Conservation (phyloP, 2,888 invertebrate genomes). For the Malthinus seriepunctatus region DNA sequence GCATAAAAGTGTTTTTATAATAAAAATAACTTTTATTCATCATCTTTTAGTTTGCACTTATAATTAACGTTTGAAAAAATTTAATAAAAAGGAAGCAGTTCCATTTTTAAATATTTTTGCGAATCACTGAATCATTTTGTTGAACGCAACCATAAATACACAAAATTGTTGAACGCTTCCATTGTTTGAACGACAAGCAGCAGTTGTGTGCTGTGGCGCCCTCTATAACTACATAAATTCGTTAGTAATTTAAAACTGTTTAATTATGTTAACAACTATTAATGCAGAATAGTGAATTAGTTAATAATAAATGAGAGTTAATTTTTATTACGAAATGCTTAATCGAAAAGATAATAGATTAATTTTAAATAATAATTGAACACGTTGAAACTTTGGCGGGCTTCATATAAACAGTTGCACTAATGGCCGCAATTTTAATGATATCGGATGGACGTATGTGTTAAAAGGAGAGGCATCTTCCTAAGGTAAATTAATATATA, state of each 20-base stretch:
- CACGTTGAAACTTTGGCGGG: slow-evolving; percentile 42
- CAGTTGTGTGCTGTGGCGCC: slow-evolving; percentile 10
- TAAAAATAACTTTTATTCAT: too few species aligned
- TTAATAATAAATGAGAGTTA: not conserved
- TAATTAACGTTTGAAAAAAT: too few species aligned
- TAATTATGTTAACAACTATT: slow-evolving; percentile 10
- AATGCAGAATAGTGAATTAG: not conserved
- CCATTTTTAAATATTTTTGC: too few species aligned
- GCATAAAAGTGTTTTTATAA: too few species aligned
- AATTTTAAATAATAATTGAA: slow-evolving; percentile 12
- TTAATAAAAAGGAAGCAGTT: too few species aligned
- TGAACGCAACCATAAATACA: too few species aligned
- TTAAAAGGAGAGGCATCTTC: slow-evolving; percentile 41
- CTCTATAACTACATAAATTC: slow-evolving; percentile 26
- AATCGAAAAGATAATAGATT: slow-evolving; percentile 1
- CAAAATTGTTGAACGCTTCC: too few species aligned
- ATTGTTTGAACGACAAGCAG: not conserved
- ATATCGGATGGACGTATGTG: slow-evolving; percentile 45
- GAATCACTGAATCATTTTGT: too few species aligned
- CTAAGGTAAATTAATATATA: slow-evolving; percentile 33
- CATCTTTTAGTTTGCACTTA: too few species aligned
- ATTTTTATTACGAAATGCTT: not conserved
- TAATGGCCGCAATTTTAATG: slow-evolving; percentile 53
- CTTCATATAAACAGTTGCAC: slow-evolving; percentile 45
- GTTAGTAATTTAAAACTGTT: slow-evolving; percentile 25